Conservation (phyloP, 2,113 vertebrate genomes). For the Anguilla japonica region DNA sequence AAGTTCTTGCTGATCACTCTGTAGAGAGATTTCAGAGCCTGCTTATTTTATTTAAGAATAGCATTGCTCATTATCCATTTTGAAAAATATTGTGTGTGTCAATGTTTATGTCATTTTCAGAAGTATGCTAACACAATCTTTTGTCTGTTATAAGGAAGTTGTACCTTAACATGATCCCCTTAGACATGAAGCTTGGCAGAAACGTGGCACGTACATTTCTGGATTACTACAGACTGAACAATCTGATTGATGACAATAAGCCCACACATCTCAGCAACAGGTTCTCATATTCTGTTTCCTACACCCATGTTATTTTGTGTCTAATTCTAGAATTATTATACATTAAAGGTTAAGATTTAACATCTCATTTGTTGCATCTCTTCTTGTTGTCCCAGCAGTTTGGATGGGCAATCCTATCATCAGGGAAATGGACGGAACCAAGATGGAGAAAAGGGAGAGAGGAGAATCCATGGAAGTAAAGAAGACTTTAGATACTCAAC, state of each 20-base stretch:
- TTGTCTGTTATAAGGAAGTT: not conserved
- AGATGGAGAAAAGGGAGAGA: conserved; percentile 57
- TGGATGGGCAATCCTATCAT: conserved; percentile 63
- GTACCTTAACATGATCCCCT: conserved; percentile 72
- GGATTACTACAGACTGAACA: conserved; percentile 92
- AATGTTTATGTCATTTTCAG: not conserved
- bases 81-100: not conserved
- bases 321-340: not conserved
- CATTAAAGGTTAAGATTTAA: conserved; percentile 22
- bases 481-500: conserved; percentile 26
- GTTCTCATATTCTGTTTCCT: conserved; percentile 46
- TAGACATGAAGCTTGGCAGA: conserved; percentile 95
- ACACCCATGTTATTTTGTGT: not conserved
- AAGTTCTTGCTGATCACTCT: not conserved
- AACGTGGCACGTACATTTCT: conserved; percentile 93
- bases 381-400: conserved; percentile 61
- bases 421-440: conserved; percentile 56
- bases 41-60: not conserved
- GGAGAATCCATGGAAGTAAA: conserved; percentile 56
- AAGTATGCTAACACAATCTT: not conserved
- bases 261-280: conserved; percentile 66
- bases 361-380: conserved; percentile 1
- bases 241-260: conserved; percentile 72
- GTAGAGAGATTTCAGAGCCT: too few species aligned
- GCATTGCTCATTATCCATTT: not conserved